Conservation (phyloP, 1,140 invertebrate species). For the Rhopalosiphum maidis region DNA sequence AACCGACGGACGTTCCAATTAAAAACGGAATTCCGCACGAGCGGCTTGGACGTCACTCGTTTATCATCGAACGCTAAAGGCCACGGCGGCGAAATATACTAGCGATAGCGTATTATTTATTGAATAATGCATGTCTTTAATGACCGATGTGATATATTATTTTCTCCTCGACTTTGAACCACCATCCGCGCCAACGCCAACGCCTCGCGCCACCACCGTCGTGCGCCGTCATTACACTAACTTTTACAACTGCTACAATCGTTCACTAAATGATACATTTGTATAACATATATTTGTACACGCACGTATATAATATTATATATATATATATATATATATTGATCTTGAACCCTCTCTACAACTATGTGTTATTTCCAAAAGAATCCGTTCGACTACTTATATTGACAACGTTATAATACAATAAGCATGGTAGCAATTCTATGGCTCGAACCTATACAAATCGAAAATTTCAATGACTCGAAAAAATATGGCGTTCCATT, state of each 20-base stretch:
- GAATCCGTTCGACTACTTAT: neutral
- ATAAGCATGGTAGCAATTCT: neutral
- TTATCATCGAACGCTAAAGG: constrained; percentile 3
- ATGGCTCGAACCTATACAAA: neutral
- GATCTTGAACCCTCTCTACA: neutral
- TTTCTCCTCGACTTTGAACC: neutral
- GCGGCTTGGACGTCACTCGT: neutral
- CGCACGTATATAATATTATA: too few species aligned
- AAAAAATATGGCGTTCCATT: neutral
- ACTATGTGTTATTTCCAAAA: neutral
- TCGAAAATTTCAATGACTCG: neutral
- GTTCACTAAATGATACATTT: too few species aligned
- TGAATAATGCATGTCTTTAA: constrained; percentile 6
- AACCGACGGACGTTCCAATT: constrained; percentile 16
- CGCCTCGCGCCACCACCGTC: too few species aligned
- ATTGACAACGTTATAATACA: neutral
- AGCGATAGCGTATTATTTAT: neutral
- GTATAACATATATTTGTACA: too few species aligned
- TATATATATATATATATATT: too few species aligned
- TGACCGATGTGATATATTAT: neutral
- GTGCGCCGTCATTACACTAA: too few species aligned
- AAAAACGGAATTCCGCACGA: constrained; percentile 26
- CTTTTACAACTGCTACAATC: too few species aligned
- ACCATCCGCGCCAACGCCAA: neutral
- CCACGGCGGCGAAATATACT: neutral